These are phyloP conservation scores for Eriocheir sinensis DNA, from an alignment of 1,140 invertebrate genomes.

Conservation along the genomic window DNA sequence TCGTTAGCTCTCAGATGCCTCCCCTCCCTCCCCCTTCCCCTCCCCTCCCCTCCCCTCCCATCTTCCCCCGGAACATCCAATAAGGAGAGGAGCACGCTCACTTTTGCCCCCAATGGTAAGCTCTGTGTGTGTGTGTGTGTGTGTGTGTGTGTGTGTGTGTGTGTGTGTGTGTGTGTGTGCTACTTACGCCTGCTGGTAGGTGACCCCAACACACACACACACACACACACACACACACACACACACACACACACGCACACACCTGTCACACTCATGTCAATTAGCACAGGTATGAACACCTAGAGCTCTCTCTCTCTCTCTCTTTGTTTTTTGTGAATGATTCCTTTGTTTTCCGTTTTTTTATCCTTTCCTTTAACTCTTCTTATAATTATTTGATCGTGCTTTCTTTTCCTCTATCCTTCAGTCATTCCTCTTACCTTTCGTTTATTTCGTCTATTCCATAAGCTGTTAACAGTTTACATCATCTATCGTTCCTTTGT, in stretches of 20 bases:
- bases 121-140: not conserved
- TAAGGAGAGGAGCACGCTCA: not conserved
- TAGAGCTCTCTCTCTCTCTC: not conserved
- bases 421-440: too few species aligned
- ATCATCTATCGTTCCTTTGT: too few species aligned
- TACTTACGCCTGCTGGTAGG: not conserved
- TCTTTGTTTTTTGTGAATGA: not conserved
- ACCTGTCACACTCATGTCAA: too few species aligned
- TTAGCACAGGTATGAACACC: too few species aligned
- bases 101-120: not conserved
- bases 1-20: not conserved
- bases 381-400: not conserved
- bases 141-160: conserved; percentile 24
- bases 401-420: not conserved
- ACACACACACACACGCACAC: too few species aligned
- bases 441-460: too few species aligned
- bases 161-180: conserved; percentile 10
- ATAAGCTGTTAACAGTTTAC: too few species aligned
- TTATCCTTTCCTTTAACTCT: not conserved
- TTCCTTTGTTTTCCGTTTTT: not conserved
- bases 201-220: too few species aligned
- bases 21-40: conserved; percentile 18
- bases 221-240: too few species aligned
- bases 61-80: not conserved
- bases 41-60: not conserved